These are phyloP conservation scores for Perdita meconis DNA, from an alignment of 2,888 invertebrate species.

Conservation along the genomic window DNA sequence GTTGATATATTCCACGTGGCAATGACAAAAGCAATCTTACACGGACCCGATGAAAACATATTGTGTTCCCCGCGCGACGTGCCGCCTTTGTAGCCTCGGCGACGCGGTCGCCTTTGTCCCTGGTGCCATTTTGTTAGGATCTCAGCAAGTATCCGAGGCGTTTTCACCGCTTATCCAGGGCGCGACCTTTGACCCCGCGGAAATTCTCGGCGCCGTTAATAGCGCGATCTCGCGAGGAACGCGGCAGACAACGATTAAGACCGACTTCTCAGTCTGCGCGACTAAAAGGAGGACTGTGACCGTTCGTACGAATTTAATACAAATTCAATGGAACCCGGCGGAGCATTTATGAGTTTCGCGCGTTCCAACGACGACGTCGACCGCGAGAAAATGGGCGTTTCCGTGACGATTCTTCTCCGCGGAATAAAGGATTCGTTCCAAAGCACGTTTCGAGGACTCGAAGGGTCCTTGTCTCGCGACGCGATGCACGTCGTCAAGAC, in stretches of 20 bases:
- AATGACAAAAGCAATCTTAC: background rate
- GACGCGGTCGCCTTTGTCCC: background rate
- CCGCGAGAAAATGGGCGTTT: background rate
- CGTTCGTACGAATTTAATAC: slow-evolving; percentile 25
- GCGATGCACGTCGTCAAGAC: slow-evolving; percentile 1
- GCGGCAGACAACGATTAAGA: slow-evolving; percentile 38
- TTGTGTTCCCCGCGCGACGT: background rate
- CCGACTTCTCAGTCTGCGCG: background rate
- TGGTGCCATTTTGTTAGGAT: background rate
- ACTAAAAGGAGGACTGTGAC: no score
- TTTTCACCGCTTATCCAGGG: slow-evolving; percentile 1
- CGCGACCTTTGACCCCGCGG: background rate
- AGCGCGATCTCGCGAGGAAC: slow-evolving; percentile 12
- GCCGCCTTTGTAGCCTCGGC: background rate
- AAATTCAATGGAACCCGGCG: slow-evolving; percentile 40
- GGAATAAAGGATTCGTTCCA: slow-evolving; percentile 22
- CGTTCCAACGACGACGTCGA: no score
- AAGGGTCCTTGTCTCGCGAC: slow-evolving; percentile 3
- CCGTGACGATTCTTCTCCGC: slow-evolving; percentile 7
- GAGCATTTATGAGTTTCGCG: slow-evolving; percentile 30
- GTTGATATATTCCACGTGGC: background rate
- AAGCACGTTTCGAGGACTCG: slow-evolving; percentile 11
- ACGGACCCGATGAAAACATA: background rate
- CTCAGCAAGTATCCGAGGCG: slow-evolving; percentile 15
- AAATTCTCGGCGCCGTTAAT: slow-evolving; percentile 37